Evolutionary conservation across 35 echinoderm and acorn worm species (phyloP), one percentile per base, ranked within the genome.

Genomic region (Apostichopus japonicus): DNA sequence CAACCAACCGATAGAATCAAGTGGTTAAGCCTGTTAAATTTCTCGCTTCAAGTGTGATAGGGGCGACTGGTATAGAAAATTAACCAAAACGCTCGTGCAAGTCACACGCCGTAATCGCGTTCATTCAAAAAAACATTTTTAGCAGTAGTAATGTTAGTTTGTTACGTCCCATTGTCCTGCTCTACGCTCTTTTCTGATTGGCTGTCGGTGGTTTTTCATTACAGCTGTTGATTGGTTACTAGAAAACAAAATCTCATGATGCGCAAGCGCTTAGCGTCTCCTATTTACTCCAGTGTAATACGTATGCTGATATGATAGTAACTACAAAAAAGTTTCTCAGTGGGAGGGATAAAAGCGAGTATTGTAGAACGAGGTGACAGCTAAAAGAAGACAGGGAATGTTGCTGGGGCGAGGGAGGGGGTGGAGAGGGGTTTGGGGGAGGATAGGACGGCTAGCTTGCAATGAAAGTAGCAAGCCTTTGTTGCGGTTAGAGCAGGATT

Each of bases 21-120:
- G 81, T 84, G 56, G 54, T 23, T 84, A 7, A 59, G 53, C 81
- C 54, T 84, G 81, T 84, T 58, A 57, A 84, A 84, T 84, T 57
- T 84, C 81, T 84, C 81, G 81, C 81, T 84, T 84, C 54, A 84
- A 57, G 56, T 84, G 81, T 84, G 81, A 84, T 84, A 58, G 24
- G 23, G 54, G 81, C 53, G 57, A 84, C 81, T 84, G 81, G 81
- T 84, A 84, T 84, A 21, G 57, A 84, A 16, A 84, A 84, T 58
- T 84, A 23, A 11, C 71, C 54, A 58, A 54, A 84, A 57, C 27
- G 56, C 81, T 84, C 81, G 81, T 84, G 81, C 81, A 51, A 84
- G 79, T 54, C 79, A 83, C 79, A 83, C 79, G 79, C 19, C 63
- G 19, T 5, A 19, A 67, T 67, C 8, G 63, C 9, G 63, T 67